Percentiles rank a stretch among this genome's conserved stretches.
Evolutionary conservation across 2,888 invertebrate species (phyloP).

Genomic region (Drosophila testacea): DNA sequence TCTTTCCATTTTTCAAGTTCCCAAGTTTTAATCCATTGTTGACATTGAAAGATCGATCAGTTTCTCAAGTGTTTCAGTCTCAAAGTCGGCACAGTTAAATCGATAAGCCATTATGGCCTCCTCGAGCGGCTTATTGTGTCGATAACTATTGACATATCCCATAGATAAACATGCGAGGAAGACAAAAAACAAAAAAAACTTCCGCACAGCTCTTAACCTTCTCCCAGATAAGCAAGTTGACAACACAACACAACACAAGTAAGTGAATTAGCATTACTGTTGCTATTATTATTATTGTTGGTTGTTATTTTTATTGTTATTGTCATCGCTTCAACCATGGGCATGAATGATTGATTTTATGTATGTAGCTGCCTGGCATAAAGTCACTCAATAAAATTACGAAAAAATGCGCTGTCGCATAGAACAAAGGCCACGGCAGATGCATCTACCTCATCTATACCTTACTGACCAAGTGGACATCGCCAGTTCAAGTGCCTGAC

Average conservation of each 20-base stretch:
- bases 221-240: conserved; percentile 54
- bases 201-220: conserved; percentile 66
- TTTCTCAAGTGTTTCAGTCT: conserved; percentile 26
- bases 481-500: conserved; percentile 58
- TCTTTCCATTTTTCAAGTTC: conserved; percentile 11
- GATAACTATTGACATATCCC: conserved; percentile 65
- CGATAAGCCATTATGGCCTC: conserved; percentile 50
- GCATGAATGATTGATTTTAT: conserved; percentile 76
- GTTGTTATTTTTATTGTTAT: conserved; percentile 32
- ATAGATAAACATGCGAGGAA: conserved; percentile 65
- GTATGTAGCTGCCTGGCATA: conserved; percentile 74
- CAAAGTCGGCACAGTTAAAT: conserved; percentile 59
- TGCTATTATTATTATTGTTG: conserved; percentile 45
- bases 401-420: conserved; percentile 71
- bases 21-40: conserved; percentile 13
- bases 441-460: conserved; percentile 56
- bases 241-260: conserved; percentile 50
- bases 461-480: conserved; percentile 71
- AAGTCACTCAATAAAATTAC: conserved; percentile 79
- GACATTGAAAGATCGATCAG: conserved; percentile 34
- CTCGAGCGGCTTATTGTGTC: conserved; percentile 53
- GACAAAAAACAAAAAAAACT: conserved; percentile 51
- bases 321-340: conserved; percentile 39
- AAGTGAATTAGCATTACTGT: conserved; percentile 51
- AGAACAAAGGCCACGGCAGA: conserved; percentile 70